Conservation (phyloP, 2,888 invertebrate genomes). For the Drosophila melanosoma region DNA sequence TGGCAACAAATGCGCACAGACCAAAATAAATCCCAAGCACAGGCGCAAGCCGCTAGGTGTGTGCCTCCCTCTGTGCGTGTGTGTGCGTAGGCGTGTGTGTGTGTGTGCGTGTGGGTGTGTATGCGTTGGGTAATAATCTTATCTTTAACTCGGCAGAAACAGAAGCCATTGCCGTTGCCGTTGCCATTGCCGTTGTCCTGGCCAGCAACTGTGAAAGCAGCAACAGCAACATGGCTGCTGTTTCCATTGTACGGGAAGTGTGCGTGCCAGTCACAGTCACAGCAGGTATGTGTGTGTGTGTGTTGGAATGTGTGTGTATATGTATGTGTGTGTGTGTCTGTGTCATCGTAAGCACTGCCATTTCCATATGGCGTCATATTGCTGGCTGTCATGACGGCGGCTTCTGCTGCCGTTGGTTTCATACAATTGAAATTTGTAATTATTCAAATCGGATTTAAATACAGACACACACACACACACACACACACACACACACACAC, state of each 20-base stretch:
- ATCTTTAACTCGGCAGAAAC: slow-evolving; percentile 66
- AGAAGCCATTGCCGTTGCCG: slow-evolving; percentile 48
- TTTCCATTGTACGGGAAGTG: slow-evolving; percentile 47
- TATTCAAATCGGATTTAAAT: slow-evolving; percentile 78
- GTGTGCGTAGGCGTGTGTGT: not conserved
- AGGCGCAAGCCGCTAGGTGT: slow-evolving; percentile 5
- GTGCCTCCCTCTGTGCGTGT: not conserved
- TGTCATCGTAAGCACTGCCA: slow-evolving; percentile 42
- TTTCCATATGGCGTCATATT: slow-evolving; percentile 78
- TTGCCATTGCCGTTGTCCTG: slow-evolving; percentile 25
- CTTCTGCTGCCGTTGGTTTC: slow-evolving; percentile 57
- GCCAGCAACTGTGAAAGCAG: slow-evolving; percentile 53
- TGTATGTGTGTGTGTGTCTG: slow-evolving; percentile 23
- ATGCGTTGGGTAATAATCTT: slow-evolving; percentile 70
- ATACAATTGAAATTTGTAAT: slow-evolving; percentile 79
- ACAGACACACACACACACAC: slow-evolving; percentile 39
- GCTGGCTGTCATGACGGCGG: slow-evolving; percentile 57
- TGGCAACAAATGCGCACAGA: slow-evolving; percentile 26
- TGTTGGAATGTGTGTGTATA: slow-evolving; percentile 13
- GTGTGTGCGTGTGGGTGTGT: slow-evolving; percentile 26
- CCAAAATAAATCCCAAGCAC: slow-evolving; percentile 59
- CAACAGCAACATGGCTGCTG: slow-evolving; percentile 56
- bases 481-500: slow-evolving; percentile 28
- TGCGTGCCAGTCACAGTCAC: slow-evolving; percentile 37
- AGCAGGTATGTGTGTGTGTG: slow-evolving; percentile 13